phyloP scores from a whole-genome alignment of 2,113 vertebrate species.

The Alaudala cheleensis region DNA sequence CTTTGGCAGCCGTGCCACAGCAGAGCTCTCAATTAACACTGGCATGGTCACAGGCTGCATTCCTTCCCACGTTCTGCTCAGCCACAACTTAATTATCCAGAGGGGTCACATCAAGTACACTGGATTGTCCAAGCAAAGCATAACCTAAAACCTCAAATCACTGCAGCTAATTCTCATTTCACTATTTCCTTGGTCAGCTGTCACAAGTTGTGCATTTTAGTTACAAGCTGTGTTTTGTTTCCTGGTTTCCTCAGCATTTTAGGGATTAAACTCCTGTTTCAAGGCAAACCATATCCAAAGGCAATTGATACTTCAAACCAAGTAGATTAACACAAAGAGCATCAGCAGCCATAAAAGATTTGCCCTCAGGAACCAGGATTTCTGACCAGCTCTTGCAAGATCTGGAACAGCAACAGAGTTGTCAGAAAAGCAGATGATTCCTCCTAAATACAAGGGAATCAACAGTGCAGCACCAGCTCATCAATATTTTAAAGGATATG shows the following conservation, averaged over 20 bases:
- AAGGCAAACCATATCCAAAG: not conserved
- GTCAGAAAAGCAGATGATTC: not conserved
- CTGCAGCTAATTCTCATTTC: not conserved
- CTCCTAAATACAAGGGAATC: not conserved
- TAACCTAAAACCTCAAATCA: not conserved
- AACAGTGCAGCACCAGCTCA: not conserved
- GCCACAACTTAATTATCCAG: slow-evolving; percentile 3
- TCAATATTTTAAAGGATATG: not conserved
- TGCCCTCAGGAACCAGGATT: not conserved
- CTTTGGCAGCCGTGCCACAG: not conserved
- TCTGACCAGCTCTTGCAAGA: not conserved
- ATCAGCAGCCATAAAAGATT: not conserved
- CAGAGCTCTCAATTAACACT: not conserved
- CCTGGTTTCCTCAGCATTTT: not conserved
- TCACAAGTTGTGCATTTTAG: not conserved
- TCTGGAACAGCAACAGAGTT: not conserved
- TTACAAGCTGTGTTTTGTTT: slow-evolving; percentile 10
- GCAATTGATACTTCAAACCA: not conserved
- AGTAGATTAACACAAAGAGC: not conserved
- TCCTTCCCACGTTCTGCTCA: not conserved
- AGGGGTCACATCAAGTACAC: not conserved
- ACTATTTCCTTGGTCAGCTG: not conserved
- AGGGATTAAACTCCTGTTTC: not conserved
- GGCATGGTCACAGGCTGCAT: not conserved
- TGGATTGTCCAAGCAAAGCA: slow-evolving; percentile 2